These are phyloP conservation scores for Cerastis rubricosa DNA, from an alignment of 2,888 invertebrate species.

Conservation along the genomic window DNA sequence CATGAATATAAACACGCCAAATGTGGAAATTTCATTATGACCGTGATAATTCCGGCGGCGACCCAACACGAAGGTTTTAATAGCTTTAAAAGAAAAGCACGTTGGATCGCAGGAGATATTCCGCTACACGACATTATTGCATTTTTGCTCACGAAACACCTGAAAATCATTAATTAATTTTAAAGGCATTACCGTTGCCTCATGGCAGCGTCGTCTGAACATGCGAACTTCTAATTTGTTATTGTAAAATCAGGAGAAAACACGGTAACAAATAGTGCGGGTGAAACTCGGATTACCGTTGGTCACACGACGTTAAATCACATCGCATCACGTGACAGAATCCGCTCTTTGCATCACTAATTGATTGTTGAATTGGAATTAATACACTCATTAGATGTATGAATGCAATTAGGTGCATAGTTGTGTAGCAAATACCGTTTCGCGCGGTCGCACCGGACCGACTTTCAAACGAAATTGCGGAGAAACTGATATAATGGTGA, in stretches of 20 bases:
- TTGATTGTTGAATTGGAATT: constrained; percentile 80
- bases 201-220: constrained; percentile 42
- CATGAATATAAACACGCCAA: constrained; percentile 64
- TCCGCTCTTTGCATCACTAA: constrained; percentile 75
- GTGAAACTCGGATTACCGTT: constrained; percentile 67
- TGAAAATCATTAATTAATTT: constrained; percentile 65
- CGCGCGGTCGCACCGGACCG: constrained; percentile 81
- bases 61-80: constrained; percentile 59
- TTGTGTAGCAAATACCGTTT: constrained; percentile 81
- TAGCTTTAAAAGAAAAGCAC: constrained; percentile 60
- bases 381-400: constrained; percentile 81
- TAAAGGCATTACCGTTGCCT: constrained; percentile 49
- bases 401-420: constrained; percentile 86
- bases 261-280: constrained; percentile 52
- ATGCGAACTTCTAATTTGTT: constrained; percentile 68
- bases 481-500: constrained; percentile 85
- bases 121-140: constrained; percentile 59
- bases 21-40: constrained; percentile 68
- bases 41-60: constrained; percentile 59
- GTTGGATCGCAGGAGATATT: constrained; percentile 58
- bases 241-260: constrained; percentile 64
- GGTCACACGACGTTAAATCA: constrained; percentile 65
- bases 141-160: constrained; percentile 62
- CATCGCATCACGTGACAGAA: constrained; percentile 77
- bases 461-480: constrained; percentile 87